Evolutionary conservation across 2,888 invertebrate genomes (phyloP).

Genomic region (Gerris lacustris): DNA sequence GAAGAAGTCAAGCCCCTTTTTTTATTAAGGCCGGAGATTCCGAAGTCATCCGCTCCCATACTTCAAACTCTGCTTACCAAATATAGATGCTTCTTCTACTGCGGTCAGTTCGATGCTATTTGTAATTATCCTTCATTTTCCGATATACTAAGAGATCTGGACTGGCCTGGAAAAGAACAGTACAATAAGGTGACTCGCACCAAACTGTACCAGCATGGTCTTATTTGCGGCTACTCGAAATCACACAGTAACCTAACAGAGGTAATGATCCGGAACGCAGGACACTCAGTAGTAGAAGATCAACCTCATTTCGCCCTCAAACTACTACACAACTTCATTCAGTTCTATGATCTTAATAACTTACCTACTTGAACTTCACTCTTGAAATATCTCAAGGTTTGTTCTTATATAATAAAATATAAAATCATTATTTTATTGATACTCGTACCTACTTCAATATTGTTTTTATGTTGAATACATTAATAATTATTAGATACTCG

Average conservation of each 20-base stretch:
- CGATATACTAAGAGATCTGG: background rate
- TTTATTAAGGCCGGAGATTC: background rate
- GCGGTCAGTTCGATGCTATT: background rate
- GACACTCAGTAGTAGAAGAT: background rate
- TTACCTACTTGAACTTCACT: background rate
- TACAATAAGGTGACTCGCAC: background rate
- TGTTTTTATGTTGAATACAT: too few species aligned
- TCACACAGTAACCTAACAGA: background rate
- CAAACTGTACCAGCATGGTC: background rate
- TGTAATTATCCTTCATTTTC: slow-evolving; percentile 1
- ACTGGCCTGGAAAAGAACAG: background rate
- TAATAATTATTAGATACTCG: too few species aligned
- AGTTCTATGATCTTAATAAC: background rate
- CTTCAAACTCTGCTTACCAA: background rate
- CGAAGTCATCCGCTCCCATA: background rate
- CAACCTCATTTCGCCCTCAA: background rate
- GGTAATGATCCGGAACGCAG: background rate
- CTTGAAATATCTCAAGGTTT: too few species aligned
- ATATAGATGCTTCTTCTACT: background rate
- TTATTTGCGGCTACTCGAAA: background rate
- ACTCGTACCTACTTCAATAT: too few species aligned
- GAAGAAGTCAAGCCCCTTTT: background rate
- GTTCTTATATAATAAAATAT: too few species aligned
- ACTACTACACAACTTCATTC: background rate
- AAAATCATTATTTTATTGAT: too few species aligned